phyloP scores from a whole-genome alignment of 2,888 invertebrate genomes.

The Lasioglossum figueresi region DNA sequence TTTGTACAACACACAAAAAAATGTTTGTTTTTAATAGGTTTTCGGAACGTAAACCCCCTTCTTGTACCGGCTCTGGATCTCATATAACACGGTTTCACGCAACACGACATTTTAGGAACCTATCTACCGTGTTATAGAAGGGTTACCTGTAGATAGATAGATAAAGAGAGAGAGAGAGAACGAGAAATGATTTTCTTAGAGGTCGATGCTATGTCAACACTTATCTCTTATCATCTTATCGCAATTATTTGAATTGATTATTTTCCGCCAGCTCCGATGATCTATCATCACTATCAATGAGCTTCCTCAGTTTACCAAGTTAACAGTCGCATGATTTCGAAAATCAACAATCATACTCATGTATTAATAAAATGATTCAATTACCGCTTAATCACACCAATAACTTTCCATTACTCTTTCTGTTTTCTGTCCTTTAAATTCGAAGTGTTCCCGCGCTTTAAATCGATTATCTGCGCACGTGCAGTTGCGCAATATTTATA shows the following conservation, averaged over 20 bases:
- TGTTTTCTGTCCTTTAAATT: not conserved
- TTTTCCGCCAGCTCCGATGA: not conserved
- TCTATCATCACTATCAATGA: not conserved
- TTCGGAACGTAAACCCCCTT: no score
- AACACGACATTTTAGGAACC: no score
- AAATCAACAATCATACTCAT: not conserved
- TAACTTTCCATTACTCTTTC: not conserved
- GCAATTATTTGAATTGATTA: slow-evolving; percentile 29
- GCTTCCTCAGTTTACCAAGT: not conserved
- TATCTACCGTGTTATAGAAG: no score
- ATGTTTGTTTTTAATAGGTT: no score
- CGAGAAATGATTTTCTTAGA: slow-evolving; percentile 2
- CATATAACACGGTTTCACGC: no score
- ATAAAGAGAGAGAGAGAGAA: not conserved
- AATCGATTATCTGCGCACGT: not conserved
- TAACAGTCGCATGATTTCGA: not conserved
- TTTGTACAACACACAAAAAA: no score
- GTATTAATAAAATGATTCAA: not conserved
- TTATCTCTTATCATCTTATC: slow-evolving; percentile 46
- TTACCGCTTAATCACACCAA: not conserved
- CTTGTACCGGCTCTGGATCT: no score
- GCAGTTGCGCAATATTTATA: not conserved
- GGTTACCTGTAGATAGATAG: not conserved
- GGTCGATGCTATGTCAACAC: slow-evolving; percentile 16
- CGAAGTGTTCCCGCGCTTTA: not conserved